Conservation (phyloP, 2,888 invertebrate species). For the Melanchra persicariae region DNA sequence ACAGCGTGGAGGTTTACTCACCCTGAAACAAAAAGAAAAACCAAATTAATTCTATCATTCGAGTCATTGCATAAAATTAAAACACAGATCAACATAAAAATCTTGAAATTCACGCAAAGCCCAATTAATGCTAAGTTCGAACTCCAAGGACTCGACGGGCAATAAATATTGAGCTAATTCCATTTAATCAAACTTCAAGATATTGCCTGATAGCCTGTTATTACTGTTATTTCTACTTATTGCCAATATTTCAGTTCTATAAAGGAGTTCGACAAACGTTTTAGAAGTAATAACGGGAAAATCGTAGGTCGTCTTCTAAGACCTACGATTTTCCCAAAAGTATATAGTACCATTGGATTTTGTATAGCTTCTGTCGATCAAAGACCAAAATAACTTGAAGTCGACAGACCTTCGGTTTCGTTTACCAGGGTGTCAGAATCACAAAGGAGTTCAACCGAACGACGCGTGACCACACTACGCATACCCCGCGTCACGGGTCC, state of each 20-base stretch:
- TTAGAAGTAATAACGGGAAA: not conserved
- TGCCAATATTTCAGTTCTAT: not conserved
- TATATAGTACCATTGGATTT: not conserved
- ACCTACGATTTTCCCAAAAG: not conserved
- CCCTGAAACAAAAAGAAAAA: conserved; percentile 47
- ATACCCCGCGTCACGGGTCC: conserved; percentile 43
- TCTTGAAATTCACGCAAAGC: not conserved
- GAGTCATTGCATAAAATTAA: not conserved
- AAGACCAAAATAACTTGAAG: not conserved
- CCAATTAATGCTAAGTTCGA: not conserved
- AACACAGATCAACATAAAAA: not conserved
- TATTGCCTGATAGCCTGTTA: not conserved
- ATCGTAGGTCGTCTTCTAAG: too few relatives aligned
- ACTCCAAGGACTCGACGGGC: not conserved
- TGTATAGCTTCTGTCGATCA: not conserved
- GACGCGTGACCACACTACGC: conserved; percentile 40
- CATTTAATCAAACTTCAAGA: not conserved
- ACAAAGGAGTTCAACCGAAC: conserved; percentile 44
- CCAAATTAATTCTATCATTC: not conserved
- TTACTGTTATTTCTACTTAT: not conserved
- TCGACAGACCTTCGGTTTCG: not conserved
- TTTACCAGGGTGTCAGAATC: conserved; percentile 44
- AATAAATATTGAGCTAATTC: conserved; percentile 13
- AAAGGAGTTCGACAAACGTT: not conserved
- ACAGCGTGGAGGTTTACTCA: conserved; percentile 23